These are phyloP conservation scores for Zonotrichia albicollis DNA, from an alignment of 2,797 vertebrate genomes.

Conservation along the genomic window DNA sequence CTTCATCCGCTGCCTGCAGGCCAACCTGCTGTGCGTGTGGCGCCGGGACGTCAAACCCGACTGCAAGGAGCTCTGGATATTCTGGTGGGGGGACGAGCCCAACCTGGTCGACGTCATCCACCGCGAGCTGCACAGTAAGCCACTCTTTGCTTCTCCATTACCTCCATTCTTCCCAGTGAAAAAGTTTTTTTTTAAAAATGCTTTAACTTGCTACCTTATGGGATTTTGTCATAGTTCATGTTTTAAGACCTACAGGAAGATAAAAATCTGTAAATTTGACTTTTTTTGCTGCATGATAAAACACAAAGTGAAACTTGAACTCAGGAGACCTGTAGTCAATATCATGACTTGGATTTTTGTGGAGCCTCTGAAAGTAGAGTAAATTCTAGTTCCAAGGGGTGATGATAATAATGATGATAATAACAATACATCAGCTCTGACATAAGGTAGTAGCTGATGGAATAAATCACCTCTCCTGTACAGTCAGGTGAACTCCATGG, in stretches of 20 bases:
- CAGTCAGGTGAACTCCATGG: not conserved
- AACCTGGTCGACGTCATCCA: constrained; percentile 94
- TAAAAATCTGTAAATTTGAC: not conserved
- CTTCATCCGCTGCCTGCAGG: constrained; percentile 95
- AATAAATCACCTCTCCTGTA: not conserved
- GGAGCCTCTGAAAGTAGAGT: not conserved
- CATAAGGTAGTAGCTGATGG: not conserved
- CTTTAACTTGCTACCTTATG: not conserved
- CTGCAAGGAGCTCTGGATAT: constrained; percentile 97
- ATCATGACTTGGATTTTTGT: not conserved
- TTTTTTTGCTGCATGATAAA: accelerated
- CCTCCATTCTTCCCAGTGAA: accelerated
- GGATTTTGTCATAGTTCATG: not conserved
- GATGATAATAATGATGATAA: not conserved
- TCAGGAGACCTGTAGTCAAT: not conserved
- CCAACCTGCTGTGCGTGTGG: constrained; percentile 97
- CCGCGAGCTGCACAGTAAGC: constrained; percentile 93
- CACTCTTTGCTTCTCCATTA: accelerated
- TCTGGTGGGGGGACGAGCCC: constrained; percentile 98
- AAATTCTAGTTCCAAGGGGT: not conserved
- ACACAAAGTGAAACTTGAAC: not conserved
- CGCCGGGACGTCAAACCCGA: constrained; percentile 91
- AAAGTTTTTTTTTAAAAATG: accelerated
- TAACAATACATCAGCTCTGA: not conserved
- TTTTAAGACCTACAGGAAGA: not conserved